These are phyloP conservation scores for Coregonus sp. DNA, from an alignment of 2,797 vertebrate genomes.

Conservation along the genomic window DNA sequence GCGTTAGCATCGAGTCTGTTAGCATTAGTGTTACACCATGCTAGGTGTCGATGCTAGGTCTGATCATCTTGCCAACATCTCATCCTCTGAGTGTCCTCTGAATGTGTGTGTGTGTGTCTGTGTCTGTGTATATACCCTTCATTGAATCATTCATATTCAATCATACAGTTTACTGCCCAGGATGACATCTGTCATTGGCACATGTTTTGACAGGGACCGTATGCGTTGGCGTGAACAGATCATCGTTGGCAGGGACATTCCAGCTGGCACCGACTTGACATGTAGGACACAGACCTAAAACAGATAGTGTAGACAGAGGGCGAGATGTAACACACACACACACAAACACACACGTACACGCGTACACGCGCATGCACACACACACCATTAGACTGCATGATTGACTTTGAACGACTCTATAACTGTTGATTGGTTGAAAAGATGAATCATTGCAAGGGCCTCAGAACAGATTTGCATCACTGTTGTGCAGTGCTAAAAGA, in stretches of 20 bases:
- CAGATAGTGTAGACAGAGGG: too few relatives aligned
- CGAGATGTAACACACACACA: too few relatives aligned
- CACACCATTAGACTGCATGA: background rate
- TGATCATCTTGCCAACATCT: background rate
- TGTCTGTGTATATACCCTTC: background rate
- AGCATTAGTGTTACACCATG: background rate
- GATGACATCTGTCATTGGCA: constrained; percentile 46
- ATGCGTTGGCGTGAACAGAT: background rate
- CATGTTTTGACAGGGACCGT: constrained; percentile 6
- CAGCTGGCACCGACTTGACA: too few relatives aligned
- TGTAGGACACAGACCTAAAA: too few relatives aligned
- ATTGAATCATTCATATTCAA: constrained; percentile 25
- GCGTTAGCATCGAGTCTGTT: background rate
- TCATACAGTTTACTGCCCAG: constrained; percentile 41
- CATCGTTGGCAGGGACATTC: background rate
- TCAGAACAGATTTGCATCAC: too few relatives aligned
- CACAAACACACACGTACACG: background rate
- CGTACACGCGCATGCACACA: background rate
- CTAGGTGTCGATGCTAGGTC: background rate
- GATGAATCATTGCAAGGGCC: too few relatives aligned
- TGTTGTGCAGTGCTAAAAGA: too few relatives aligned
- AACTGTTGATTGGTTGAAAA: too few relatives aligned
- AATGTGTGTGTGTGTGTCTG: constrained; percentile 1
- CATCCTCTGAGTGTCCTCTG: background rate
- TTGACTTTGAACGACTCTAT: too few relatives aligned